These are phyloP conservation scores for Conus betulinus DNA, from an alignment of 1,140 invertebrate species.

Conservation along the genomic window DNA sequence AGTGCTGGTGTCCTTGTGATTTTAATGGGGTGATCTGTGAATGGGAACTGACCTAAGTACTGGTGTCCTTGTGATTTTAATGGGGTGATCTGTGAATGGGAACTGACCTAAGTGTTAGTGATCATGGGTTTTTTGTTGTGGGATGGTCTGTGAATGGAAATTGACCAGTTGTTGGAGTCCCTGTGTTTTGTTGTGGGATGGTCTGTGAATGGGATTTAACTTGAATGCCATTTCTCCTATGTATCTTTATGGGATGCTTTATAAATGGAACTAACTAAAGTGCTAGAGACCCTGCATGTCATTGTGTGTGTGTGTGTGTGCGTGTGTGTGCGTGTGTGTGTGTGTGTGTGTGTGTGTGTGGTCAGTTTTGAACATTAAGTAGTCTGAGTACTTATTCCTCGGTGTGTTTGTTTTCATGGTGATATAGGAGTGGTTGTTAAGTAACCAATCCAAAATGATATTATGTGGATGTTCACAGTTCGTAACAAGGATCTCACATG, in stretches of 20 bases:
- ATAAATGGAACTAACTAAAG: too few relatives aligned
- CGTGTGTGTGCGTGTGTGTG: too few relatives aligned
- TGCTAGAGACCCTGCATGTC: too few relatives aligned
- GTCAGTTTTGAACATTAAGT: neutral
- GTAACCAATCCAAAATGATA: neutral
- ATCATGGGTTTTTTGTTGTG: too few relatives aligned
- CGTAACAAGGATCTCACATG: slow-evolving; percentile 91
- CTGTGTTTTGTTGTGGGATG: neutral
- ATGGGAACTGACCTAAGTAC: slow-evolving; percentile 79
- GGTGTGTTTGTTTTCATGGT: neutral
- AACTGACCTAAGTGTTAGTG: too few relatives aligned
- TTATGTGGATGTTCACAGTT: slow-evolving; percentile 68
- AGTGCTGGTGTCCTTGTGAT: slow-evolving; percentile 66
- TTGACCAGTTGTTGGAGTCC: slow-evolving; percentile 77
- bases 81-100: too few relatives aligned
- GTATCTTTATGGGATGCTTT: neutral
- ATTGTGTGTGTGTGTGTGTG: too few relatives aligned
- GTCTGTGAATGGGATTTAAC: neutral
- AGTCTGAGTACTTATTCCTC: neutral
- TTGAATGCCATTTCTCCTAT: too few relatives aligned
- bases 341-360: too few relatives aligned
- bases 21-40: neutral
- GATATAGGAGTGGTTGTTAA: neutral
- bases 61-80: neutral
- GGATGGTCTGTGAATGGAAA: slow-evolving; percentile 51